Conservation (phyloP, 2,113 vertebrate genomes). For the Strigops habroptila region DNA sequence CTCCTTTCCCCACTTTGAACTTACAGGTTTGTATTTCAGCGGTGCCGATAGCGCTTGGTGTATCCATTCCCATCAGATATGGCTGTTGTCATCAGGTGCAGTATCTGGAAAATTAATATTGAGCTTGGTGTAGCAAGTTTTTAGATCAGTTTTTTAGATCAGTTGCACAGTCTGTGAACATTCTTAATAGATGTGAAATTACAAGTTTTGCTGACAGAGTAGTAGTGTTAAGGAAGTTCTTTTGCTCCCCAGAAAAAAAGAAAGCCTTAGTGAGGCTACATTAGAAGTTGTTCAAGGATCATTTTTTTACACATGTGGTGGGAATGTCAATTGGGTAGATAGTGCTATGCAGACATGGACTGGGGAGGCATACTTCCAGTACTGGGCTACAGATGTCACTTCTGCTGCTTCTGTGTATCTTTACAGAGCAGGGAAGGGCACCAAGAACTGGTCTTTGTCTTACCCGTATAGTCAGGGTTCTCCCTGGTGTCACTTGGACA, state of each 20-base stretch:
- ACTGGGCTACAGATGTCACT: not conserved
- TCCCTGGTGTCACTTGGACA: not conserved
- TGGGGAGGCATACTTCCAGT: not conserved
- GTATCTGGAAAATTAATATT: not conserved
- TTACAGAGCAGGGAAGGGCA: not conserved
- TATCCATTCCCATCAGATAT: not conserved
- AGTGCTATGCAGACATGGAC: not conserved
- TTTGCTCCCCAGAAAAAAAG: not conserved
- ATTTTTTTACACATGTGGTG: not conserved
- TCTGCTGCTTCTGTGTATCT: not conserved
- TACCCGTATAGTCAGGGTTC: not conserved
- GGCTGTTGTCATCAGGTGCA: not conserved
- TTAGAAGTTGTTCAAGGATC: not conserved
- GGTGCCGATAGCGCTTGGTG: not conserved
- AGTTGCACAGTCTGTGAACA: not conserved
- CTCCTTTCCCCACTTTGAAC: not conserved
- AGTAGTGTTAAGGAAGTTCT: not conserved
- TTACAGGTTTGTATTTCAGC: not conserved
- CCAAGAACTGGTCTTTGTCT: not conserved
- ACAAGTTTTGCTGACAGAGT: not conserved
- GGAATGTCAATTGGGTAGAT: not conserved
- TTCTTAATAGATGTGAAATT: not conserved
- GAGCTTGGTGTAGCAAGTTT: not conserved
- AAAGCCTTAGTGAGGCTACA: not conserved
- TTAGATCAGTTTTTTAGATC: not conserved